Base-by-base conservation (phyloP, 1,140 invertebrate genomes). In the Lethocerus indicus region DNA sequence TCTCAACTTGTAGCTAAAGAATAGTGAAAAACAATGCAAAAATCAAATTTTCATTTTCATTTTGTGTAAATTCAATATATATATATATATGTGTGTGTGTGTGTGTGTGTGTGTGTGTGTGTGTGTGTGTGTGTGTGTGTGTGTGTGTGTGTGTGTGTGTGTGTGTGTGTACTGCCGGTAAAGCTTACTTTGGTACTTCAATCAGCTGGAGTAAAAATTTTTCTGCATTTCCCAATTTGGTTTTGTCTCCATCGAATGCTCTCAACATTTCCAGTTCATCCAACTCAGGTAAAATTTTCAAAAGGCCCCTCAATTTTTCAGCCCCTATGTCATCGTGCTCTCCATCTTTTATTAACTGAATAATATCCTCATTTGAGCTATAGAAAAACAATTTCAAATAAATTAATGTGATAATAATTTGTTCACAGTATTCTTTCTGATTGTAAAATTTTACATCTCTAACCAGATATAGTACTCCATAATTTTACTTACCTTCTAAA, bases 231-330 rank as follows among this genome's bases (percentile, higher is more conserved):
- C 87, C 90, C 24, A 95, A 68, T 60, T 86, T 81, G 40, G 67
- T 72, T 59, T 75, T 73, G 63, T 94, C 87, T 2, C 87, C 86
- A 52, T 81, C 78, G 61, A 88, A 92, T 25, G 78, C 75, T 58
- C 83, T 84, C 28, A 95, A 68, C 77, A 91, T 85, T 63, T 92
- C 87, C 40, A 87, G 72, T 68, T 97, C 94, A 61, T 95, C 91
- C 35, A 87, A 71, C 64, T 91, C 85, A 0, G 93, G 94, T 40
- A 98, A 64, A 36, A 97, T 84, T 67, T 94, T 94, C 6, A 95
- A 67, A 2, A 98, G 71, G 12, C 90, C 90, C 2, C 87, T 74
- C 3, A 98, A 67, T 60, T 90, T 83, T 67, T 98, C 93, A 0
- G 86, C 78, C 1, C 93, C 93, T 45, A 97, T 88, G 54, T 87